Evolutionary conservation across 2,113 vertebrate genomes (phyloP).

Genomic region (Serilophus lunatus): DNA sequence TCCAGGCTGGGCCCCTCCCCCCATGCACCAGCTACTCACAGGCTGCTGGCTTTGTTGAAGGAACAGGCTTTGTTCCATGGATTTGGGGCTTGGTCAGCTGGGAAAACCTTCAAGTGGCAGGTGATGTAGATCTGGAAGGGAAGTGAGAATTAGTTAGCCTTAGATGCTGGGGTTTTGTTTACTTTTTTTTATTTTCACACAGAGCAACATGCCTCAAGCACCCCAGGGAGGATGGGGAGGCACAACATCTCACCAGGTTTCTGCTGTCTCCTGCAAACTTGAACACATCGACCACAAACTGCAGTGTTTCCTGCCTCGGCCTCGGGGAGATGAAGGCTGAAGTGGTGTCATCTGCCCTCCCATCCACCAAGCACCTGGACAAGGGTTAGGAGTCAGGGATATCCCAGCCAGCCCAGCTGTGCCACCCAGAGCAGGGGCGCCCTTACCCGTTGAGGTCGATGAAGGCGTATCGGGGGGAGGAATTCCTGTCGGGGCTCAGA

Average conservation of each 20-base stretch:
- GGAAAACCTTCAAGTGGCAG: constrained; percentile 40
- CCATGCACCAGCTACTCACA: not conserved
- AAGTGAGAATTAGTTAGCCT: not conserved
- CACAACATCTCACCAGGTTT: constrained; percentile 22
- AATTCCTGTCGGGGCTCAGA: not conserved
- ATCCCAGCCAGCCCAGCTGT: not conserved
- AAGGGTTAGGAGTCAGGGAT: not conserved
- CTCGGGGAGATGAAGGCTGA: constrained; percentile 49
- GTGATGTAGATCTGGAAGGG: constrained; percentile 23
- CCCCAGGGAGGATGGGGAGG: not conserved
- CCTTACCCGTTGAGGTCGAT: constrained; percentile 9
- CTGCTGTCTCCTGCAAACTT: not conserved
- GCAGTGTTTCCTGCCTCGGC: not conserved
- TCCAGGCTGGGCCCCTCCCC: not conserved
- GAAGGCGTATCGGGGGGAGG: not conserved
- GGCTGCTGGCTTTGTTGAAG: constrained; percentile 37
- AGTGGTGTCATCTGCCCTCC: constrained; percentile 5
- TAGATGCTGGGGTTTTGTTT: too few species aligned
- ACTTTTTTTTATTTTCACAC: too few species aligned
- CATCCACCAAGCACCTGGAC: constrained; percentile 50
- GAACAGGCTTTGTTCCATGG: constrained; percentile 50
- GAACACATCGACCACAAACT: constrained; percentile 38
- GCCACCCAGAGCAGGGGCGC: rapidly evolving
- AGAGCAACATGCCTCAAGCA: not conserved
- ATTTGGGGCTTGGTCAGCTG: not conserved